phyloP scores from a whole-genome alignment of 1,140 invertebrate species.

The Oryctes rhinoceros region DNA sequence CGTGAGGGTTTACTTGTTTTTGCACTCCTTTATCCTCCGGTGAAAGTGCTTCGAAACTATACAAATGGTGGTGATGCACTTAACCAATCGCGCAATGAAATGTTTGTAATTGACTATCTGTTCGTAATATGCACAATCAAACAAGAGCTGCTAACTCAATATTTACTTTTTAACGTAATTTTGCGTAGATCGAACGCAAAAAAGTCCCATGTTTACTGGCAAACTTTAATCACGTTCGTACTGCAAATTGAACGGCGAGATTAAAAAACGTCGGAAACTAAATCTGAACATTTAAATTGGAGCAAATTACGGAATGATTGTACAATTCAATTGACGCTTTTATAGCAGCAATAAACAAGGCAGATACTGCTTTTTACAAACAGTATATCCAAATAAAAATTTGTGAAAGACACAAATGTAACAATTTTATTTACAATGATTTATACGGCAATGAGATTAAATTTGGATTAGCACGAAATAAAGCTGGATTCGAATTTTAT shows the following conservation, averaged over 20 bases:
- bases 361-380: too few relatives aligned
- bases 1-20: background rate
- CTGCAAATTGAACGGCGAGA: background rate
- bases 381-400: too few relatives aligned
- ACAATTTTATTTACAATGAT: too few relatives aligned
- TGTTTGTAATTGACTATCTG: slow-evolving; percentile 27
- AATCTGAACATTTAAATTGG: background rate
- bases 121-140: slow-evolving; percentile 13
- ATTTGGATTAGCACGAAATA: too few relatives aligned
- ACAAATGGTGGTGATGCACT: background rate
- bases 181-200: background rate
- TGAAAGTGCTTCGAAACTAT: background rate
- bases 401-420: too few relatives aligned
- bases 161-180: slow-evolving; percentile 7
- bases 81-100: background rate
- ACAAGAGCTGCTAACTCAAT: slow-evolving; percentile 28
- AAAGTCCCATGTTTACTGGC: background rate
- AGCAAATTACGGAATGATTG: too few relatives aligned
- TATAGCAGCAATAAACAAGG: too few relatives aligned
- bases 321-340: too few relatives aligned
- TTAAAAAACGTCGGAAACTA: background rate
- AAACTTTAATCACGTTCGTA: slow-evolving; percentile 1
- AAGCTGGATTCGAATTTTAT: too few relatives aligned
- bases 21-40: background rate
- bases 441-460: too few relatives aligned